Percentiles rank a stretch among this genome's conserved stretches.
phyloP scores from a whole-genome alignment of 2,797 vertebrate genomes.

The Linurgus olivaceus region DNA sequence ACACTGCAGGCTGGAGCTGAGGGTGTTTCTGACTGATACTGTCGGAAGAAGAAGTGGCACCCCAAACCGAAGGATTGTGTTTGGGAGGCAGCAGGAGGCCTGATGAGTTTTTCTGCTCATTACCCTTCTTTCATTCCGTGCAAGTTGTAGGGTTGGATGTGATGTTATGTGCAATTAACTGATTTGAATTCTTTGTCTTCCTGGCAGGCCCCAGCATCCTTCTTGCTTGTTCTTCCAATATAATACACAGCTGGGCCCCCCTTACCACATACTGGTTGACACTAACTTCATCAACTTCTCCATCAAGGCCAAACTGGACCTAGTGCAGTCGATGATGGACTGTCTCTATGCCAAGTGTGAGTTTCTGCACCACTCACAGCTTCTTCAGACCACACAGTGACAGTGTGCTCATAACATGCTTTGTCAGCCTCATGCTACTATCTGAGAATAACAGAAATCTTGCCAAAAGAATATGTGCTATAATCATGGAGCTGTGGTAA shows the following conservation, averaged over 20 bases:
- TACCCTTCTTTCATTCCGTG: background rate
- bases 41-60: background rate
- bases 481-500: background rate
- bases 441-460: background rate
- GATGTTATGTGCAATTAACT: background rate
- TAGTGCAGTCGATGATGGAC: constrained; percentile 99
- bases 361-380: constrained; percentile 20
- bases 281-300: constrained; percentile 99
- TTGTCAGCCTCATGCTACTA: background rate
- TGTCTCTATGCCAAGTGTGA: constrained; percentile 98
- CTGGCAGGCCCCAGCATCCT: constrained; percentile 86
- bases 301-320: constrained; percentile 96
- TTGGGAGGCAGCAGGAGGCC: background rate
- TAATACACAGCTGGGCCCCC: constrained; percentile 95
- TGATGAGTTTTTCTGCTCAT: accelerated
- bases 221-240: constrained; percentile 99
- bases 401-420: accelerated
- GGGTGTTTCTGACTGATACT: background rate
- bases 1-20: too few species aligned
- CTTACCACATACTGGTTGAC: constrained; percentile 93
- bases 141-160: background rate
- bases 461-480: background rate
- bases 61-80: background rate
- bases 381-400: background rate
- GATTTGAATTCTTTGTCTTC: constrained; percentile 23